A percentile compares a stretch with the other conserved stretches of the same genome.
Evolutionary conservation across 2,113 vertebrate species (phyloP).

Genomic region (Pionites leucogaster): DNA sequence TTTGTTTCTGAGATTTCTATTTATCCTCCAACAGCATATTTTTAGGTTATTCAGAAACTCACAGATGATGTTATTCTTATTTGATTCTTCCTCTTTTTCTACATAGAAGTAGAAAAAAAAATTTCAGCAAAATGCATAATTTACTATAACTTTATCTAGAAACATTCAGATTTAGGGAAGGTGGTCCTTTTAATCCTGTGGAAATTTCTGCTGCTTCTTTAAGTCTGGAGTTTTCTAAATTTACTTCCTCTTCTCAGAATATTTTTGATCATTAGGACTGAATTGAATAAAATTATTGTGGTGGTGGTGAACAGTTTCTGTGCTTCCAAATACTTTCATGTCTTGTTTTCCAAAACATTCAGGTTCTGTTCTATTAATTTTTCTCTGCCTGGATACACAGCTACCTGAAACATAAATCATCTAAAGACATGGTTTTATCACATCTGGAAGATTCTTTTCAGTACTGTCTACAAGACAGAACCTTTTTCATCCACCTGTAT

Average conservation of each 20-base stretch:
- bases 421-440: not conserved
- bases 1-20: slow-evolving; percentile 22
- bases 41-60: not conserved
- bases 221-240: not conserved
- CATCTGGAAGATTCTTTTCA: slow-evolving; percentile 19
- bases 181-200: not conserved
- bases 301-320: not conserved
- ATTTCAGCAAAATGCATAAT: not conserved
- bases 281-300: not conserved
- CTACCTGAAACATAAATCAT: slow-evolving; percentile 53
- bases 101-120: not conserved
- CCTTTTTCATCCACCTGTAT: not conserved
- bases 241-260: not conserved
- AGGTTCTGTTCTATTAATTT: slow-evolving; percentile 36
- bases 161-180: not conserved
- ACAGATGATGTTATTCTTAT: not conserved
- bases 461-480: not conserved
- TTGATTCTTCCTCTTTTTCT: not conserved
- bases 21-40: not conserved
- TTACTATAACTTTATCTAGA: not conserved
- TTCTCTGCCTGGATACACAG: not conserved
- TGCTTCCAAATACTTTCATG: slow-evolving; percentile 1
- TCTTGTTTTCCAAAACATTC: not conserved
- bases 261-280: not conserved
- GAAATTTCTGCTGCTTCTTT: not conserved